Percentiles rank a stretch among this genome's conserved stretches.
Evolutionary conservation across 2,113 vertebrate genomes (phyloP).

Genomic region (Austrofundulus limnaeus): DNA sequence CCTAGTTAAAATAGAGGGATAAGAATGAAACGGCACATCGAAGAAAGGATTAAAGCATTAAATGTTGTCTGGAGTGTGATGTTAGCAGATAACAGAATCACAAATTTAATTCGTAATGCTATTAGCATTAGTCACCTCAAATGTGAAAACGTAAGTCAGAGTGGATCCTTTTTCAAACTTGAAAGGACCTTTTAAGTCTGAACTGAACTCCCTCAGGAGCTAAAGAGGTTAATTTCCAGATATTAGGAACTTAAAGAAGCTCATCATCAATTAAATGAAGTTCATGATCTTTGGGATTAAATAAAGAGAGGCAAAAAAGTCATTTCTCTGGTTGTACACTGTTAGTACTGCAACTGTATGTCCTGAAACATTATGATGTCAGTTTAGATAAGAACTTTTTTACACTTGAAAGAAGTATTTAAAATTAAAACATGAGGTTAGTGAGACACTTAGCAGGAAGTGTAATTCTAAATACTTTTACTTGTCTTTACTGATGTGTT

Average conservation of each 20-base stretch:
- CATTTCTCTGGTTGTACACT: conserved; percentile 24
- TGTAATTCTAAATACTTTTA: no score
- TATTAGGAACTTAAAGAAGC: conserved; percentile 28
- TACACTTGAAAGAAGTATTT: not conserved
- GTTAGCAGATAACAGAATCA: not conserved
- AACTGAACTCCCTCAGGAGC: not conserved
- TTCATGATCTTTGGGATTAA: conserved; percentile 24
- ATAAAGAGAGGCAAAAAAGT: conserved; percentile 41
- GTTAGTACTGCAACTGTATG: conserved; percentile 6
- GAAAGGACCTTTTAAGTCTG: conserved; percentile 7
- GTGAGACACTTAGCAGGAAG: not conserved
- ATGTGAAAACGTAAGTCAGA: not conserved
- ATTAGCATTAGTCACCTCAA: not conserved
- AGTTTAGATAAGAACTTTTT: conserved; percentile 21
- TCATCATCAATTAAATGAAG: conserved; percentile 46
- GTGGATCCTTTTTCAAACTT: not conserved
- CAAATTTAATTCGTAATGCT: not conserved
- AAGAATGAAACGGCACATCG: no score
- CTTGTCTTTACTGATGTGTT: no score
- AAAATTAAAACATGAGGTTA: not conserved
- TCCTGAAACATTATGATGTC: conserved; percentile 13
- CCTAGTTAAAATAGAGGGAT: not conserved
- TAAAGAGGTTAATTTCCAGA: conserved; percentile 48
- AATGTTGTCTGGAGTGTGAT: not conserved
- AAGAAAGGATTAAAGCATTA: conserved; percentile 4